Conservation (phyloP, 1,140 invertebrate genomes). For the Drosophila punjabiensis region DNA sequence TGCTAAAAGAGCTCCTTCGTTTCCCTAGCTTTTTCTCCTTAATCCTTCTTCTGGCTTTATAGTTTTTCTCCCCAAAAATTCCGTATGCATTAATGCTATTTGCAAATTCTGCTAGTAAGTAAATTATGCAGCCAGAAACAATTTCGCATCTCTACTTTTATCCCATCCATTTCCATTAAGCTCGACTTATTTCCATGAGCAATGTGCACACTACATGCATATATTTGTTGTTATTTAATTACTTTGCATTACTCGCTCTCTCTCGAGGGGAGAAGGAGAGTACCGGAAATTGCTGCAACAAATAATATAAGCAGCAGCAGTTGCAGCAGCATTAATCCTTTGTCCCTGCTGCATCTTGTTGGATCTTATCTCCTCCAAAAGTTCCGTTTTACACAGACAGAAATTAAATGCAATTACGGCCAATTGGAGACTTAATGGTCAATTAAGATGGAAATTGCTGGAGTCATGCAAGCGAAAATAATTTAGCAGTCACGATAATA, state of each 20-base stretch:
- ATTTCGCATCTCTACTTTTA: slow-evolving; percentile 17
- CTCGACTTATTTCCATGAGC: slow-evolving; percentile 14
- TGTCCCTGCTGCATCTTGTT: slow-evolving; percentile 7
- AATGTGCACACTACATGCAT: slow-evolving; percentile 3
- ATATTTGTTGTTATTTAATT: slow-evolving; percentile 40
- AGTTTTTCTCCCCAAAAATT: not conserved
- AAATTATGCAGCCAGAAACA: slow-evolving; percentile 28
- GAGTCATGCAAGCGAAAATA: slow-evolving; percentile 23
- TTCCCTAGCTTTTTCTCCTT: not conserved
- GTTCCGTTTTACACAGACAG: slow-evolving; percentile 20
- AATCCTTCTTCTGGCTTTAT: not conserved
- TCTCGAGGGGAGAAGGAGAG: not conserved
- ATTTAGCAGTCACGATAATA: not conserved
- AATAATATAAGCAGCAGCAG: slow-evolving; percentile 8
- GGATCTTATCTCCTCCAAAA: not conserved
- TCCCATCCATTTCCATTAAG: slow-evolving; percentile 31
- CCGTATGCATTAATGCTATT: slow-evolving; percentile 26
- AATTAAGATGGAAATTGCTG: slow-evolving; percentile 14
- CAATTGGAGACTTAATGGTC: slow-evolving; percentile 18
- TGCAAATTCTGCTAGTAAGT: slow-evolving; percentile 20
- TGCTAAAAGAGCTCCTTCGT: too few relatives aligned
- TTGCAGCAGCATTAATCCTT: slow-evolving; percentile 23
- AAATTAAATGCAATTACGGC: slow-evolving; percentile 17
- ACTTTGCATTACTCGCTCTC: slow-evolving; percentile 31
- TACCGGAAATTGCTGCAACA: slow-evolving; percentile 18